A percentile compares a stretch with the other conserved stretches of the same genome.
phyloP scores from a whole-genome alignment of 2,888 invertebrate species.

The Dryobota labecula region DNA sequence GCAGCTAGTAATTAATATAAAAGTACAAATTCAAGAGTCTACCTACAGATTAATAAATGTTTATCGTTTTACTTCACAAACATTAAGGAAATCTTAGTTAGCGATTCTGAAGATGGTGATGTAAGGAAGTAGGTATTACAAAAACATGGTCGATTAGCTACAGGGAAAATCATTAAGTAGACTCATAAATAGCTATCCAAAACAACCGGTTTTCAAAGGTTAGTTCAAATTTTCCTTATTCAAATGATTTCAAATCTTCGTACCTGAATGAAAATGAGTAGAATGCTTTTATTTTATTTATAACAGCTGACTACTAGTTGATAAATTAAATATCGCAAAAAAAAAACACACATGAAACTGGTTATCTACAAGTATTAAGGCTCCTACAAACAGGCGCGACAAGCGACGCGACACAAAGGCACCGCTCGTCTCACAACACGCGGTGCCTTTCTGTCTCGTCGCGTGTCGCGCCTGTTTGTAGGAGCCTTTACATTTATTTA shows the following conservation, averaged over 20 bases:
- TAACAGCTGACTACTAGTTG: no score
- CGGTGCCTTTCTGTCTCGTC: no score
- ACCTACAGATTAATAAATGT: not conserved
- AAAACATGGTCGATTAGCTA: not conserved
- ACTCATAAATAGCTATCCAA: not conserved
- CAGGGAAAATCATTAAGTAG: not conserved
- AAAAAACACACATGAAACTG: no score
- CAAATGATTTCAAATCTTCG: not conserved
- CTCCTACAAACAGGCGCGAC: no score
- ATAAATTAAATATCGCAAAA: no score
- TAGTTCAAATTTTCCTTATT: slow-evolving; percentile 1
- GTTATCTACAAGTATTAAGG: no score
- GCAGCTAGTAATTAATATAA: no score
- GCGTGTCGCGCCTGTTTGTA: no score
- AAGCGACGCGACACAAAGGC: no score
- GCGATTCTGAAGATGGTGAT: not conserved
- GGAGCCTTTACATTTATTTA: no score
- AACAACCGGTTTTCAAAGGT: not conserved
- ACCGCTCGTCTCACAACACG: no score
- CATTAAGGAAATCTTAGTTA: not conserved
- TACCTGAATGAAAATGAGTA: not conserved
- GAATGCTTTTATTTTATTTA: not conserved
- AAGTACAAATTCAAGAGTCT: not conserved
- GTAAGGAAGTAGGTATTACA: no score
- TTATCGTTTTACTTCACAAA: not conserved